Evolutionary conservation across 2,888 invertebrate species (phyloP), one percentile per base, ranked within the genome.

Genomic region (Hedya salicella): DNA sequence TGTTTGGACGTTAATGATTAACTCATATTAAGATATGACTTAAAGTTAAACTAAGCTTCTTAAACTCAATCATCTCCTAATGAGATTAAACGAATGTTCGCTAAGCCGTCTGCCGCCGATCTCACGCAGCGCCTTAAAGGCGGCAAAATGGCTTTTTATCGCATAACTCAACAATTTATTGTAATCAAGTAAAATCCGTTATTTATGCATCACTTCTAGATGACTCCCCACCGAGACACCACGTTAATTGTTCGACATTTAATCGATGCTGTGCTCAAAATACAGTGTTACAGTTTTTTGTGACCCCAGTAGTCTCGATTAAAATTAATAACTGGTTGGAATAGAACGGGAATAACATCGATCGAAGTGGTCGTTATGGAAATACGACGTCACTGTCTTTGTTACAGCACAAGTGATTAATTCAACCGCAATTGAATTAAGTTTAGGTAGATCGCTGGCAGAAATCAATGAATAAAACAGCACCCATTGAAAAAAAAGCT

Each of bases 221-320:
- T 71, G 74, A 80, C 85, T 75, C 86, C 88, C 87, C 79, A 83
- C 78, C 69, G 88, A 67, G 85, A 72, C 74, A 77, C 82, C 81
- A 85, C 82, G 81, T 84, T 89, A 88, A 89, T 89, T 87, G 81
- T 81, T 80, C 83, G 76, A 75, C 80, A 79, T 81, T 85, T 89
- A 83, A 89, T 88, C 85, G 87, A 85, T 84, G 79, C 76, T 72
- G 78, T 78, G 83, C 87, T 86, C 83, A 84, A 82, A 75, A 77
- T 71, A 79, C 76, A 68, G 73, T 78, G 72, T 75, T 78, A 76
- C 56, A 73, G 68, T 76, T 81, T 85, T 85, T 82, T 77, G 62
- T 68, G 61, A 53, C 68, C 69, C 73, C 77, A 75, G 77, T 70
- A 74, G 48, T 50, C 39, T 61, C 67, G 52, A 63, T 68, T 49